These are phyloP conservation scores for Agrilus cyanescens DNA, from an alignment of 2,888 invertebrate genomes.

Conservation along the genomic window DNA sequence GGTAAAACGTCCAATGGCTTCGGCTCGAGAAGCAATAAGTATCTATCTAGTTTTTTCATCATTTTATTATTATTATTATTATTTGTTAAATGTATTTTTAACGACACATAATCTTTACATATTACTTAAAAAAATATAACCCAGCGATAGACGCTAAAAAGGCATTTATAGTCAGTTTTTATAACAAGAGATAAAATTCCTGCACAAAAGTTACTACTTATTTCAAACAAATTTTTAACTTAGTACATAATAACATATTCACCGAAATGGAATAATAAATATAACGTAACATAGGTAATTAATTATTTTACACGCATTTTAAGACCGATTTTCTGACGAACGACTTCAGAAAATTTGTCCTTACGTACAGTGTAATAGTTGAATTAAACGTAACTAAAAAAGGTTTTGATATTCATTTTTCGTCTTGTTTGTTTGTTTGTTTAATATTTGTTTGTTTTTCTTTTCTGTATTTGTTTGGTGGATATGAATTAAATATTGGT, in stretches of 20 bases:
- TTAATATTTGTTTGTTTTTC: conserved; percentile 17
- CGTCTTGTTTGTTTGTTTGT: conserved; percentile 4
- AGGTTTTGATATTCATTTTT: no score
- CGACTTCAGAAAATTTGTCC: no score
- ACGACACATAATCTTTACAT: conserved; percentile 7
- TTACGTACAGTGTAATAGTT: no score
- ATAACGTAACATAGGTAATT: no score
- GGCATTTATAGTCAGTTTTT: conserved; percentile 39
- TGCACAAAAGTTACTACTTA: conserved; percentile 12
- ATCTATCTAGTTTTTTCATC: no score
- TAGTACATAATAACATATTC: conserved; percentile 33
- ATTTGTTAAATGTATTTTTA: conserved; percentile 6
- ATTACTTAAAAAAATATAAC: conserved; percentile 19
- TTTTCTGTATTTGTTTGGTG: conserved; percentile 28
- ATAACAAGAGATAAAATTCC: conserved; percentile 24
- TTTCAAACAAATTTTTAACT: conserved; percentile 17
- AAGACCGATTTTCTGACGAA: no score
- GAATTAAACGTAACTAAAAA: no score
- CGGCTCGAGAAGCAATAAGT: no score
- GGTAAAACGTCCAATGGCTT: no score
- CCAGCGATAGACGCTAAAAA: conserved; percentile 34
- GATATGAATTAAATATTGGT: conserved; percentile 37
- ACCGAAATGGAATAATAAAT: conserved; percentile 34
- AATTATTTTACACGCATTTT: no score
- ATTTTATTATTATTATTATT: no score